Conservation (phyloP, 2,888 invertebrate genomes). For the Gryllus longicercus region DNA sequence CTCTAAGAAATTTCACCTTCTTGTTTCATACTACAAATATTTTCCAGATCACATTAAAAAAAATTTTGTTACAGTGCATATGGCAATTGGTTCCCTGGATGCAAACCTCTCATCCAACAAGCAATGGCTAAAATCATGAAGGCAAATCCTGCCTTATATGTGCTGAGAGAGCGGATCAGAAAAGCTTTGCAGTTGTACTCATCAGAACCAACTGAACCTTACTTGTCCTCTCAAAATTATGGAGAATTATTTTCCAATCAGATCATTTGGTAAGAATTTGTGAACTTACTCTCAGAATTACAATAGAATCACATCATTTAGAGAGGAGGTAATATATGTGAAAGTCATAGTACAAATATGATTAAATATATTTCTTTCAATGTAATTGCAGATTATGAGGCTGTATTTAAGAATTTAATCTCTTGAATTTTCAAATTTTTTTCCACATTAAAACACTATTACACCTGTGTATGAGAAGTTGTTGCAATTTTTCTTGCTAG, state of each 20-base stretch:
- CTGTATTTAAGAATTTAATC: too few species aligned
- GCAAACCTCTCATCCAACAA: conserved; percentile 96
- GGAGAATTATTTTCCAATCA: conserved; percentile 99
- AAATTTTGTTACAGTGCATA: conserved; percentile 69
- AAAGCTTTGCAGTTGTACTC: conserved; percentile 97
- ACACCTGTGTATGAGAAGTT: too few species aligned
- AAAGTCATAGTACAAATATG: not conserved
- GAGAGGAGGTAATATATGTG: conserved; percentile 35
- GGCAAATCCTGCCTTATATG: conserved; percentile 98
- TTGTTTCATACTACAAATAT: not conserved
- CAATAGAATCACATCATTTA: too few species aligned
- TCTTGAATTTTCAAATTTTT: too few species aligned
- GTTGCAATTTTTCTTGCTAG: too few species aligned
- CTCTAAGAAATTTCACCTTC: not conserved
- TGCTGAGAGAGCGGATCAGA: conserved; percentile 94
- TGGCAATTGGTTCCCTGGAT: conserved; percentile 99
- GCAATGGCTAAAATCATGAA: conserved; percentile 99
- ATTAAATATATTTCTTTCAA: too few species aligned
- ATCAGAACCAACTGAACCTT: conserved; percentile 98
- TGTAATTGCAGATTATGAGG: too few species aligned
- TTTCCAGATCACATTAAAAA: not conserved
- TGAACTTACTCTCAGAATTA: too few species aligned
- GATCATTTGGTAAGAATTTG: conserved; percentile 80
- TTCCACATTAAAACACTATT: too few species aligned
- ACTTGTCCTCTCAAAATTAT: conserved; percentile 98